Base-by-base conservation (phyloP, 2,113 vertebrate genomes). In the Melanostigma gelatinosum region DNA sequence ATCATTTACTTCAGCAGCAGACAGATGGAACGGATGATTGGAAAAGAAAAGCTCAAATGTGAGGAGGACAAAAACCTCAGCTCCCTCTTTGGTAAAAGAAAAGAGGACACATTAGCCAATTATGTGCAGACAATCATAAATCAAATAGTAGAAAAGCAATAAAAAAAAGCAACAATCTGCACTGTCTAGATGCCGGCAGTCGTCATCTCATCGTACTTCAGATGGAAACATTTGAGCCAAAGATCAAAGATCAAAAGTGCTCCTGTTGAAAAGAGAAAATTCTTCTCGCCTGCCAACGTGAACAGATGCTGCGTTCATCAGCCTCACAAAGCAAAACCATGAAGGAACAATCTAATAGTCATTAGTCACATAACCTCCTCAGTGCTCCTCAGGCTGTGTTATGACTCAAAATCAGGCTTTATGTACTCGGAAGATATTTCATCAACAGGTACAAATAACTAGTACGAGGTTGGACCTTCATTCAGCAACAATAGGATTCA, bases 231-330 rank as follows among this genome's bases (percentile, higher is more conserved):
- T 6, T 76, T 80, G 55, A 87, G 57, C 22, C 3, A 3, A 18
- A 73, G 72, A 42, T 52, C 61, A 18, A 5, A 77, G 76, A 86
- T 87, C 63, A 81, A 80, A 86, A 55, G 27, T 72, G 80, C 75
- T 85, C 60, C 68, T 60, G 62, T 18, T 36, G 27, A 67, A 70
- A 58, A 36, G n/a, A 54, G 40, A 78, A 36, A 57, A 57, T 57
- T 82, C 8, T 22, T 46, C 42, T 61, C 1, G 15, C 46, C 60
- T 88, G 85, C 84, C 86, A 87, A 40, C 3, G 16, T 8, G 48
- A 79, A 66, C 85, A 87, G 83, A 87, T 88, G 85, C 70, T 86
- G 20, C 0, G 7, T 64, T 75, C 83, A 91, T 90, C 71, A 85
- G 77, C 6, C 20, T 75, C 61, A 68, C 62, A 78, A 68, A 80